Conservation (phyloP, 2,113 vertebrate genomes). For the Crotalus viridis region DNA sequence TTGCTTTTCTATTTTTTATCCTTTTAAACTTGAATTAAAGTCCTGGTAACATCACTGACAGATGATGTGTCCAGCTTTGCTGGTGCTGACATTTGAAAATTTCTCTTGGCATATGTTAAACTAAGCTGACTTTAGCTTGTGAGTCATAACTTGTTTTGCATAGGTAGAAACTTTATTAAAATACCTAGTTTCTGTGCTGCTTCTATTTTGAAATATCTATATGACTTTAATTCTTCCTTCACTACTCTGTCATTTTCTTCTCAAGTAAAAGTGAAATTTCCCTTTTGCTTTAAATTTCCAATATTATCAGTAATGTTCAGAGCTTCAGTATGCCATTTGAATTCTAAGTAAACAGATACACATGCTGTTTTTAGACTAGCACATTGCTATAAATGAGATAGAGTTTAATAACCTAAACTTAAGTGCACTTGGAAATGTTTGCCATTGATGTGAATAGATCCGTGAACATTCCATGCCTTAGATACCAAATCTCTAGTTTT, state of each 20-base stretch:
- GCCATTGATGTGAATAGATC: not conserved
- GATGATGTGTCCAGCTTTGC: not conserved
- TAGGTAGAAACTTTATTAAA: not conserved
- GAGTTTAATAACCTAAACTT: not conserved
- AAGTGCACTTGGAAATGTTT: not conserved
- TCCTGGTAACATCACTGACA: not conserved
- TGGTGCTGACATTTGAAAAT: constrained; percentile 3
- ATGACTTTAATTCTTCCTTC: not conserved
- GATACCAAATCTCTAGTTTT: not conserved
- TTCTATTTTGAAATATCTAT: not conserved
- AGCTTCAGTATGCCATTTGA: not conserved
- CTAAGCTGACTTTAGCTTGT: constrained; percentile 19
- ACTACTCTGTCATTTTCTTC: not conserved
- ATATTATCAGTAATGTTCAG: not conserved
- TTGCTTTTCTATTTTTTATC: not conserved
- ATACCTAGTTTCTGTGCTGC: not conserved
- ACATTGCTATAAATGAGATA: not conserved
- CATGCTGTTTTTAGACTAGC: constrained; percentile 7
- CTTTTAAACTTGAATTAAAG: not conserved
- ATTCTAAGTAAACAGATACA: not conserved
- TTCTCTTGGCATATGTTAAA: not conserved
- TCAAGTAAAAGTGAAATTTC: not conserved
- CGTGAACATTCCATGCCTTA: not conserved
- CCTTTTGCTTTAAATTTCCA: not conserved
- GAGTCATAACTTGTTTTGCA: constrained; percentile 12